Conservation (phyloP, 2,888 invertebrate genomes). For the Clepsis dumicolana region DNA sequence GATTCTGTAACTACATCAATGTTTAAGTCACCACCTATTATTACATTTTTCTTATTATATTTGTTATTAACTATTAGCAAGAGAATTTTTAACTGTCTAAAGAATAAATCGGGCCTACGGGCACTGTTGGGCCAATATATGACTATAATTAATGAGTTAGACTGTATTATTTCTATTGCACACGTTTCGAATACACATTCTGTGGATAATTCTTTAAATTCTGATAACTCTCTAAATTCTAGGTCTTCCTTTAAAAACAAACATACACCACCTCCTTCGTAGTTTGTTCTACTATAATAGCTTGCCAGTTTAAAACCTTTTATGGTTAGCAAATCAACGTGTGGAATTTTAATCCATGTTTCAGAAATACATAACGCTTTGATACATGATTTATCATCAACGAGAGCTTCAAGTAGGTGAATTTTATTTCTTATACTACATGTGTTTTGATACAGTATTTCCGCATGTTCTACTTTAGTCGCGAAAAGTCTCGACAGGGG, state of each 20-base stretch:
- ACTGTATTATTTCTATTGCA: slow-evolving; percentile 39
- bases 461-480: neutral
- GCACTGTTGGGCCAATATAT: slow-evolving; percentile 48
- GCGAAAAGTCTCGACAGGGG: too few species aligned
- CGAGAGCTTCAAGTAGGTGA: slow-evolving; percentile 39
- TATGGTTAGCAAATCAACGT: slow-evolving; percentile 28
- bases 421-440: slow-evolving; percentile 43
- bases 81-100: too few species aligned
- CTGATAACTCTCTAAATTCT: too few species aligned
- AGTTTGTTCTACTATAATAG: slow-evolving; percentile 42
- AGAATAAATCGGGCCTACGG: too few species aligned
- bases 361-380: slow-evolving; percentile 43
- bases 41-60: too few species aligned
- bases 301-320: slow-evolving; percentile 27
- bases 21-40: too few species aligned
- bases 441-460: slow-evolving; percentile 44
- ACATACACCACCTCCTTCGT: too few species aligned
- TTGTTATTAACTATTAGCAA: neutral
- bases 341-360: slow-evolving; percentile 38
- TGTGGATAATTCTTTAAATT: slow-evolving; percentile 33
- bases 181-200: slow-evolving; percentile 46
- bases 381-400: slow-evolving; percentile 30
- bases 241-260: too few species aligned
- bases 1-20: too few species aligned
- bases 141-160: slow-evolving; percentile 42